These are phyloP conservation scores for Xiphydria camelus DNA, from an alignment of 2,888 invertebrate species.

Conservation along the genomic window DNA sequence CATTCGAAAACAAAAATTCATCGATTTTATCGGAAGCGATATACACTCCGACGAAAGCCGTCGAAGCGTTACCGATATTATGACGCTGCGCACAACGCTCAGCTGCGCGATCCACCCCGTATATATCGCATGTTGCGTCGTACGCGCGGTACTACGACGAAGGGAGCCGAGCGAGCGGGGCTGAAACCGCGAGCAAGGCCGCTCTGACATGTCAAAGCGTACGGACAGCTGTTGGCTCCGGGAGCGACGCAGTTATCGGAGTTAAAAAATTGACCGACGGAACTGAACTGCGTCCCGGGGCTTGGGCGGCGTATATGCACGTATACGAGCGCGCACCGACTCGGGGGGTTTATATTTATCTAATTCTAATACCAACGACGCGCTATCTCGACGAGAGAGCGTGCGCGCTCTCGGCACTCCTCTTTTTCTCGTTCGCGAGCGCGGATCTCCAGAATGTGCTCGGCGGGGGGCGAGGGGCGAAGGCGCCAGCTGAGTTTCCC, in stretches of 20 bases:
- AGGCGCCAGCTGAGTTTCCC: constrained; percentile 36
- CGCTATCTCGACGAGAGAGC: constrained; percentile 7
- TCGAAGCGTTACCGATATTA: no score
- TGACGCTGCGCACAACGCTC: no score
- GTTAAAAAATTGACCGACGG: constrained; percentile 12
- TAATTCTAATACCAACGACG: constrained; percentile 32
- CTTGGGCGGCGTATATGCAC: neutral
- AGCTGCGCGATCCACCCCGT: no score
- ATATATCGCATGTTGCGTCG: no score
- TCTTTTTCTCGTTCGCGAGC: no score
- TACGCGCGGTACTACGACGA: no score
- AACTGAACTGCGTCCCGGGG: neutral
- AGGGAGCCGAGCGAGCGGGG: constrained; percentile 14
- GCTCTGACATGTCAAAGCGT: constrained; percentile 31
- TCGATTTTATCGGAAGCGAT: no score
- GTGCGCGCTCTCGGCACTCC: no score
- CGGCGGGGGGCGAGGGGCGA: constrained; percentile 13
- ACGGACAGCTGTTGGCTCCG: constrained; percentile 31
- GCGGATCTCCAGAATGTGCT: no score
- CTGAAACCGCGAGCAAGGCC: constrained; percentile 30
- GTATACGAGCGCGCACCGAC: constrained; percentile 4
- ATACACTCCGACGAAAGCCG: no score
- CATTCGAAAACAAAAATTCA: no score
- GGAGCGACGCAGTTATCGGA: constrained; percentile 12
- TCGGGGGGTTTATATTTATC: constrained; percentile 39